These are phyloP conservation scores for Drosophila nr. perissopoda DNA, from an alignment of 2,888 invertebrate species.

Conservation along the genomic window DNA sequence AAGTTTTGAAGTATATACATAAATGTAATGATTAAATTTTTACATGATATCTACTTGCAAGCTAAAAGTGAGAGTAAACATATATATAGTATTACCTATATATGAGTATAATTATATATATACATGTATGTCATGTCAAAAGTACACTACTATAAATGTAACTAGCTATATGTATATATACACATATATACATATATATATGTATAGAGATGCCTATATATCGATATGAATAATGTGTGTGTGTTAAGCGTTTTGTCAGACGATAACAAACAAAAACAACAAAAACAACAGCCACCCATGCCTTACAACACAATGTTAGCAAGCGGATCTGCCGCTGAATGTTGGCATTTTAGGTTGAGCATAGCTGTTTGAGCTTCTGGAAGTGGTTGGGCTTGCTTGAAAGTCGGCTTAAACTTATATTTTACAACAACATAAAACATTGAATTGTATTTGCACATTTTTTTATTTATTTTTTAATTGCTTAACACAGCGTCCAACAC, in stretches of 20 bases:
- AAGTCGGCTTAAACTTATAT: conserved; percentile 1
- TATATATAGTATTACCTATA: conserved; percentile 35
- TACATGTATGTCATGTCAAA: conserved; percentile 61
- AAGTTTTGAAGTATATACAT: conserved; percentile 46
- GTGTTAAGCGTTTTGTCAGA: conserved; percentile 38
- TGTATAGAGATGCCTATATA: conserved; percentile 39
- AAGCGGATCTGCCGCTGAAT: conserved; percentile 17
- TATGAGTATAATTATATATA: conserved; percentile 39
- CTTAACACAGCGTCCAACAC: conserved; percentile 30
- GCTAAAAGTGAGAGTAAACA: conserved; percentile 57
- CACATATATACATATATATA: conserved; percentile 41
- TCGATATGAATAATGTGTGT: conserved; percentile 35
- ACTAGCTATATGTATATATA: conserved; percentile 59
- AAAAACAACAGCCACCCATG: conserved; percentile 5
- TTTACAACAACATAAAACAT: conserved; percentile 6
- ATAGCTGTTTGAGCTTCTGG: conserved; percentile 18
- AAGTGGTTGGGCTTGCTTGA: conserved; percentile 28
- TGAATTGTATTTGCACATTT: conserved; percentile 21
- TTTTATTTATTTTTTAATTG: conserved; percentile 24
- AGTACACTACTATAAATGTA: conserved; percentile 56
- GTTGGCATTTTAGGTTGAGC: conserved; percentile 24
- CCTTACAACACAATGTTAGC: conserved; percentile 24
- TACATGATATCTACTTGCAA: conserved; percentile 62
- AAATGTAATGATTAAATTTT: conserved; percentile 66
- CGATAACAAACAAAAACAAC: not conserved